Evolutionary conservation across 1,140 invertebrate genomes (phyloP).

Genomic region (Brachionus rotundiformis): DNA sequence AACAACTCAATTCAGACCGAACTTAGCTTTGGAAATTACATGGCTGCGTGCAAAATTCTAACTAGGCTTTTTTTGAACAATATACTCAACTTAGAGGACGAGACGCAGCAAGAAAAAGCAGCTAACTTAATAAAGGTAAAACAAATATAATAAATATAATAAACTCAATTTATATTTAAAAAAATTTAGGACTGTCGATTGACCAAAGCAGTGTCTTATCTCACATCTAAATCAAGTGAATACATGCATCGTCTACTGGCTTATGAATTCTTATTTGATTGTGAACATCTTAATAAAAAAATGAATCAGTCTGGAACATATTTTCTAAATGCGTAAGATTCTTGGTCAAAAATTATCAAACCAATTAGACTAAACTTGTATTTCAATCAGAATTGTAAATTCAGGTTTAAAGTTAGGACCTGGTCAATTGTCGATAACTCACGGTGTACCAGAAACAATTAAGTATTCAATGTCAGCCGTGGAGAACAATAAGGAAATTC

Average conservation of each 20-base stretch:
- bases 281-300: background rate
- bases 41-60: constrained; percentile 10
- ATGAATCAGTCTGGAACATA: background rate
- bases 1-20: background rate
- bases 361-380: background rate
- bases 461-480: background rate
- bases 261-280: constrained; percentile 23
- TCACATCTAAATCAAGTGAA: background rate
- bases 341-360: background rate
- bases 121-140: background rate
- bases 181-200: background rate
- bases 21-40: background rate
- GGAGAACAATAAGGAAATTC: background rate
- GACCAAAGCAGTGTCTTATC: background rate
- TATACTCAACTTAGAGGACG: background rate
- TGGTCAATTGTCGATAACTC: background rate
- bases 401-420: background rate
- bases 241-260: background rate
- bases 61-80: constrained; percentile 6
- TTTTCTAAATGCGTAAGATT: constrained; percentile 1
- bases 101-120: background rate
- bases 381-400: background rate
- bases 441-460: background rate
- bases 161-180: too few relatives aligned
- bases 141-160: background rate